Evolutionary conservation across 2,113 vertebrate species (phyloP), one percentile per base, ranked within the genome.

Genomic region (Poeciliopsis retropinna): DNA sequence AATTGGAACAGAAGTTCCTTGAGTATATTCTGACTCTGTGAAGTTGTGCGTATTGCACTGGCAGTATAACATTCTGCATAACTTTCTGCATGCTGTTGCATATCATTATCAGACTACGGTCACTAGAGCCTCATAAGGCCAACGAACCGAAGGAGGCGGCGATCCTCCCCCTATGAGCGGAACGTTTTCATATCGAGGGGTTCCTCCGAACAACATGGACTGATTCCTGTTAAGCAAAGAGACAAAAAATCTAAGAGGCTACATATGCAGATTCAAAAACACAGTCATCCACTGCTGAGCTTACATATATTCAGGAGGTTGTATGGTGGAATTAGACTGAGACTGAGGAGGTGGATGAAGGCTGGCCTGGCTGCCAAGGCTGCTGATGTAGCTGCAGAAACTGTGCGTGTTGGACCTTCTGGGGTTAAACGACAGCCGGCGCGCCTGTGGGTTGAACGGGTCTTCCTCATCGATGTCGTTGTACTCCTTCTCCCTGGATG

Each of bases 301-400:
- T 81, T 92, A 99, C 98, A 99, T 99, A 94, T 99, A 99, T 91
- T 99, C 97, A 0, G 98, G 96, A 78, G 96, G 93, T 0, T 96
- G 96, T 19, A 72, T 17, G 11, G 94, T 29, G 5, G 94, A 94
- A 0, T 95, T 97, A 88, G 96, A 95, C 87, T 96, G 69, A 73
- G 96, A 88, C 80, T 95, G 97, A 0, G 94, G 85, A 0, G 96
- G 95, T 2, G 95, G 96, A 8, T 97, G 96, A 13, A 97, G 93
- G 90, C 96, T 98, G 87, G 92, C 94, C 93, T 99, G 97, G 89
- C 97, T 99, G 84, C 95, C 95, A 76, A 96, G 87, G 91, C 97
- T 97, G 87, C 97, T 97, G 93, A 95, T 97, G 88, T 96, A 98
- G 90, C 98, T 99, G 85, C 96, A 98, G 91, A 99, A 99, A 89